Percentiles rank a stretch among this genome's conserved stretches.
Evolutionary conservation across 2,113 vertebrate species (phyloP).

Genomic region (Scalopus aquaticus): DNA sequence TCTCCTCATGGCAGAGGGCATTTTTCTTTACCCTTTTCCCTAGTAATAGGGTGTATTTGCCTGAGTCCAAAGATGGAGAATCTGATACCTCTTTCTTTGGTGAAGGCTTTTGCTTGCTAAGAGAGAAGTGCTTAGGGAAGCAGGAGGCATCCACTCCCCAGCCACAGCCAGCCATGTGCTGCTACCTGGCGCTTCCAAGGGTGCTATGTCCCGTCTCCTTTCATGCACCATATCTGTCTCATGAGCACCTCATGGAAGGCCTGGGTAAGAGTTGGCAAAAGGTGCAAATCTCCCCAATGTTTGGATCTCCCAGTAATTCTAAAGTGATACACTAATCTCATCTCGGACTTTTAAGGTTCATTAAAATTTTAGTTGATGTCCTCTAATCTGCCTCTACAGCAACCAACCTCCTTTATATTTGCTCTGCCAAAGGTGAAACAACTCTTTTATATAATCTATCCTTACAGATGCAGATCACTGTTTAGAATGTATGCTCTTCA

Average conservation of each 20-base stretch:
- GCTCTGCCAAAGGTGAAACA: neutral
- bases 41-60: neutral
- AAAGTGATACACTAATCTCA: neutral
- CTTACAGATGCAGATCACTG: neutral
- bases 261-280: neutral
- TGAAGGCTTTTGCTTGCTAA: neutral
- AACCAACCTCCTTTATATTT: neutral
- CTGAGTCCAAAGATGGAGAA: neutral
- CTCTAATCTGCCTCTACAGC: neutral
- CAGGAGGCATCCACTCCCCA: neutral
- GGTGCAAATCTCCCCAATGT: neutral
- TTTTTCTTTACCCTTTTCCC: neutral
- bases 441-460: neutral
- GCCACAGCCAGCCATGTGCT: neutral
- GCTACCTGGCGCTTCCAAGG: neutral
- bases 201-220: neutral
- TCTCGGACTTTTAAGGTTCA: neutral
- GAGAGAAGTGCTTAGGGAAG: neutral
- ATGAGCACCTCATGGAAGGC: neutral
- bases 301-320: neutral
- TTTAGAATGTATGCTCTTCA: neutral
- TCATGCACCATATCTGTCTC: neutral
- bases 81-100: no score
- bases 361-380: neutral
- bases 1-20: neutral